Percentiles rank a stretch among this genome's conserved stretches.
Conservation (phyloP, 2,888 invertebrate species). For the Trichacis sp. region DNA sequence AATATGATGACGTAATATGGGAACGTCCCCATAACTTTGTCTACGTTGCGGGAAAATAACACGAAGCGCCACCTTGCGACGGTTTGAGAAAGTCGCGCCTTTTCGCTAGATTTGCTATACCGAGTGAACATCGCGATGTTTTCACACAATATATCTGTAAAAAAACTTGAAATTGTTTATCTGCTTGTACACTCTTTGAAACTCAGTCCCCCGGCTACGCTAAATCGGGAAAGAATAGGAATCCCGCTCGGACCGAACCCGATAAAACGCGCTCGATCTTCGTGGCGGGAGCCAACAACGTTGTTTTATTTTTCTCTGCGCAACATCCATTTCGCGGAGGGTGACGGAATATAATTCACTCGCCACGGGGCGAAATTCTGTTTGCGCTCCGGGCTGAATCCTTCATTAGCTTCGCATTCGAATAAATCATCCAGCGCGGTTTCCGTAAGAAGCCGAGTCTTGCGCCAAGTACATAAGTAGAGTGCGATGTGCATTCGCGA, state of each 20-base stretch:
- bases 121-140: too few relatives aligned
- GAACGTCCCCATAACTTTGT: too few relatives aligned
- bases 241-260: background rate
- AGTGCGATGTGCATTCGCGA: background rate
- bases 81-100: too few relatives aligned
- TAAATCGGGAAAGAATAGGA: background rate
- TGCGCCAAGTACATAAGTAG: conserved; percentile 35
- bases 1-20: too few relatives aligned
- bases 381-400: conserved; percentile 31
- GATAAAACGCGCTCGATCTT: conserved; percentile 6
- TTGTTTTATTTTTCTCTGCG: conserved; percentile 20
- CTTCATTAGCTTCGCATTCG: conserved; percentile 35
- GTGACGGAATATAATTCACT: conserved; percentile 35
- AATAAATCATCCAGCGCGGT: conserved; percentile 30
- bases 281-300: background rate
- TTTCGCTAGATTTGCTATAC: too few relatives aligned
- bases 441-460: conserved; percentile 11
- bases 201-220: too few relatives aligned
- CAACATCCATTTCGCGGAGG: conserved; percentile 29
- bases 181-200: too few relatives aligned
- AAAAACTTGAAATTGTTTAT: too few relatives aligned
- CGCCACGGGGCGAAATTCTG: conserved; percentile 32
- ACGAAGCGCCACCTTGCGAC: too few relatives aligned
- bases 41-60: too few relatives aligned
- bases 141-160: too few relatives aligned